phyloP scores from a whole-genome alignment of 2,113 vertebrate species.

The Piaya cayana region DNA sequence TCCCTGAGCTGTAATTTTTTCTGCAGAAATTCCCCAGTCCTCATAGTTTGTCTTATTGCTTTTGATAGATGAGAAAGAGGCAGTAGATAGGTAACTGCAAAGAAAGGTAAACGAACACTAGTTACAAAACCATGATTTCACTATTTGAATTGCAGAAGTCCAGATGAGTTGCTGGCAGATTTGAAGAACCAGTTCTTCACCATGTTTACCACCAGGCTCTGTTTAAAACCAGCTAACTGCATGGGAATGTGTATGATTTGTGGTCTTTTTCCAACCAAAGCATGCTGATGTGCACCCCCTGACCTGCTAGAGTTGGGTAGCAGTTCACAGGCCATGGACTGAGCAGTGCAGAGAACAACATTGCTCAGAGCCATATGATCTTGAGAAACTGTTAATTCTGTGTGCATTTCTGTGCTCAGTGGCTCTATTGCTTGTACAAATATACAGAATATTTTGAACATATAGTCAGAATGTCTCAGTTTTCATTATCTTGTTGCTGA shows the following conservation, averaged over 20 bases:
- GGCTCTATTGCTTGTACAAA: accelerated
- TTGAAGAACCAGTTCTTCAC: not conserved
- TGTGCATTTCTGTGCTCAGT: not conserved
- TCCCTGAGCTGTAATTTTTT: not conserved
- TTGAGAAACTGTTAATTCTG: not conserved
- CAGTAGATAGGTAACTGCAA: not conserved
- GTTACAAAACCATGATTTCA: not conserved
- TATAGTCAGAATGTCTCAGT: not conserved
- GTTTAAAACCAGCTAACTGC: not conserved
- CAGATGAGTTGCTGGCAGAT: not conserved
- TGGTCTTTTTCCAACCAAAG: not conserved
- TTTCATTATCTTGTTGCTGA: not conserved
- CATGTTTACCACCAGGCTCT: not conserved
- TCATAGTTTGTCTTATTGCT: not conserved
- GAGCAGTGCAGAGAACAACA: accelerated
- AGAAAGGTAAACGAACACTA: not conserved
- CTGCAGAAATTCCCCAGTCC: not conserved
- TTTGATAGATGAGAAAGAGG: not conserved
- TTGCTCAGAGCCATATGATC: not conserved
- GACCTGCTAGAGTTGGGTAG: not conserved
- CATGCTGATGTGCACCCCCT: not conserved
- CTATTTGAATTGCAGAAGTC: not conserved
- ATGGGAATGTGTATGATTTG: not conserved
- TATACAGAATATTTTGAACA: not conserved
- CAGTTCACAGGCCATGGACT: accelerated